Evolutionary conservation across 53 echinoderm and acorn worm genomes (phyloP).

Genomic region (Crossaster papposus): DNA sequence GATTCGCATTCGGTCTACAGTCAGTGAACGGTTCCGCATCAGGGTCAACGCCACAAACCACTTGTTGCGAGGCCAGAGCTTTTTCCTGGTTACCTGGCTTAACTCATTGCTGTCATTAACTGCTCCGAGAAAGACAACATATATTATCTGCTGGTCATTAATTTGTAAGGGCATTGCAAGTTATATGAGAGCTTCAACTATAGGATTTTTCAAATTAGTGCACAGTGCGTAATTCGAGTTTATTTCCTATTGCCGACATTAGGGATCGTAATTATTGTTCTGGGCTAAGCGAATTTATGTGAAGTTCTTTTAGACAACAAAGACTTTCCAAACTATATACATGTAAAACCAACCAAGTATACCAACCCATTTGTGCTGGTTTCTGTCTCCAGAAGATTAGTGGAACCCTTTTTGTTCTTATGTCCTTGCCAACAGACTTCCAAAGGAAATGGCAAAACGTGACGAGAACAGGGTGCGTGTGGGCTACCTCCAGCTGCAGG

Average conservation of each 20-base stretch:
- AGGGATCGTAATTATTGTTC: no score
- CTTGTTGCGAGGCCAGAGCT: constrained; percentile 44
- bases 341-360: no score
- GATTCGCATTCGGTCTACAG: constrained; percentile 15
- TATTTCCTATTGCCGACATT: no score
- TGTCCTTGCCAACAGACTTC: constrained; percentile 40
- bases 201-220: no score
- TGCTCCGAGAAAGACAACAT: background rate
- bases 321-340: background rate
- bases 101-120: background rate
- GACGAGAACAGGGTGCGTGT: constrained; percentile 89
- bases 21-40: constrained; percentile 29
- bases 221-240: no score
- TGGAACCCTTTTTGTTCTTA: background rate
- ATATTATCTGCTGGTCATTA: no score
- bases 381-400: background rate
- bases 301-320: no score
- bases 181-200: no score
- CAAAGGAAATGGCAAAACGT: constrained; percentile 81
- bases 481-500: constrained; percentile 83
- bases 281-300: no score
- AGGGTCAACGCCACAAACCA: constrained; percentile 62
- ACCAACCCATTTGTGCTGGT: background rate
- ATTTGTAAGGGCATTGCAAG: no score
- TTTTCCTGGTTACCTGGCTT: background rate